These are phyloP conservation scores for Hecatera dysodea DNA, from an alignment of 2,888 invertebrate genomes.

Conservation along the genomic window DNA sequence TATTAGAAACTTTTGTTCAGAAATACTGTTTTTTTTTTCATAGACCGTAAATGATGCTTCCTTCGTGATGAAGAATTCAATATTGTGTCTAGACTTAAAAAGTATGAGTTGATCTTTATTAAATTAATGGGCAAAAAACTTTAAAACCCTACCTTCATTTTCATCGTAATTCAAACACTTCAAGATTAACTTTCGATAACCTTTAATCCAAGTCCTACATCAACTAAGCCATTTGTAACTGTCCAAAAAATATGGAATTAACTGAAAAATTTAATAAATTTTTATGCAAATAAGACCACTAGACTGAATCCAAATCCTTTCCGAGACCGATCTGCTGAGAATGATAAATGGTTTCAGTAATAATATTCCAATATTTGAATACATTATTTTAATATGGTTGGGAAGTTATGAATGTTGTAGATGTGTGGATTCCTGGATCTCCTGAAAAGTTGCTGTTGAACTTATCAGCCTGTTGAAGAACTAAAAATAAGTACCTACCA, in stretches of 20 bases:
- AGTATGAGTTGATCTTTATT: too few species aligned
- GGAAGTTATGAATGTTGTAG: conserved; percentile 9
- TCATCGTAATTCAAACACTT: conserved; percentile 1
- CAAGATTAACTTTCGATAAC: neutral
- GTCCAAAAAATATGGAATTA: conserved; percentile 51
- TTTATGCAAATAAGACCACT: conserved; percentile 53
- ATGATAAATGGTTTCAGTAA: conserved; percentile 52
- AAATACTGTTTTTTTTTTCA: too few species aligned
- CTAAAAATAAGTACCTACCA: too few species aligned
- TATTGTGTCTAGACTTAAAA: too few species aligned
- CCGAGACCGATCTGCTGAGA: conserved; percentile 36
- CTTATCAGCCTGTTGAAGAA: too few species aligned
- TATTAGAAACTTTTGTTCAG: too few species aligned
- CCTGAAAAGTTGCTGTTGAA: too few species aligned
- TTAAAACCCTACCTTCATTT: too few species aligned
- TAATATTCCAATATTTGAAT: conserved; percentile 34
- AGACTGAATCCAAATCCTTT: conserved; percentile 41
- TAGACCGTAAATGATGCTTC: too few species aligned
- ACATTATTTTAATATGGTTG: conserved; percentile 23
- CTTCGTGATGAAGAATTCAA: too few species aligned
- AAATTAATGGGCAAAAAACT: too few species aligned
- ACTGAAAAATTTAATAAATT: conserved; percentile 50
- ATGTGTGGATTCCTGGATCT: too few species aligned
- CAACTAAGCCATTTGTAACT: conserved; percentile 46
- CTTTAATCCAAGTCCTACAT: conserved; percentile 25